Conservation (phyloP, 2,888 invertebrate species). For the Polymixis flavicincta region DNA sequence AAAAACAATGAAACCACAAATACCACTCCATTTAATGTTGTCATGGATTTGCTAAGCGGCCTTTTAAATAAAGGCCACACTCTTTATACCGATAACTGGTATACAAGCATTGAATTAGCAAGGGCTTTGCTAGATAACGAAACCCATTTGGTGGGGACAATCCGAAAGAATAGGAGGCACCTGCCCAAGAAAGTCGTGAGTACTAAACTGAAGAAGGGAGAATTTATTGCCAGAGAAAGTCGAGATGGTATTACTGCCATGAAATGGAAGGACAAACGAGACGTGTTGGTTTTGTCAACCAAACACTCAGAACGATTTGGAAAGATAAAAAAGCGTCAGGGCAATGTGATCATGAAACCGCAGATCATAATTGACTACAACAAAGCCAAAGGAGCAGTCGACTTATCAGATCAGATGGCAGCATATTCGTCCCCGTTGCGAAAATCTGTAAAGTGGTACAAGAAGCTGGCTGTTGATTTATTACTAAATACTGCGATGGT, state of each 20-base stretch:
- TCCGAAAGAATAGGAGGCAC: too few species aligned
- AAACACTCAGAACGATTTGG: constrained; percentile 1
- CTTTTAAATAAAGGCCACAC: constrained; percentile 6
- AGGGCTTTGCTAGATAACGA: too few species aligned
- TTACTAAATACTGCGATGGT: not conserved
- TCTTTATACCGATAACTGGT: not conserved
- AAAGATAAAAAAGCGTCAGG: not conserved
- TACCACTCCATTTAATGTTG: not conserved
- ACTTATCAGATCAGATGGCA: not conserved
- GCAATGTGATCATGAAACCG: not conserved
- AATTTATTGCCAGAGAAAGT: not conserved
- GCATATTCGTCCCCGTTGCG: not conserved
- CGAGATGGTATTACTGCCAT: not conserved
- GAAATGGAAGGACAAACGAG: not conserved
- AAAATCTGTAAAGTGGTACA: not conserved
- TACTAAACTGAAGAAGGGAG: too few species aligned
- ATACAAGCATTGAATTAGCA: too few species aligned
- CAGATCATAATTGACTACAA: not conserved
- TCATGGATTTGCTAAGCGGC: not conserved
- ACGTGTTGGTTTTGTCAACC: not conserved
- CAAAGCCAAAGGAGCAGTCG: not conserved
- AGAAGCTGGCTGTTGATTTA: not conserved
- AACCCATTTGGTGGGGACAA: too few species aligned
- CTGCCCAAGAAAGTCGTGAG: too few species aligned
- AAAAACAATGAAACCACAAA: not conserved